Base-by-base conservation (phyloP, 2,797 vertebrate genomes). In the Prunella strophiata region DNA sequence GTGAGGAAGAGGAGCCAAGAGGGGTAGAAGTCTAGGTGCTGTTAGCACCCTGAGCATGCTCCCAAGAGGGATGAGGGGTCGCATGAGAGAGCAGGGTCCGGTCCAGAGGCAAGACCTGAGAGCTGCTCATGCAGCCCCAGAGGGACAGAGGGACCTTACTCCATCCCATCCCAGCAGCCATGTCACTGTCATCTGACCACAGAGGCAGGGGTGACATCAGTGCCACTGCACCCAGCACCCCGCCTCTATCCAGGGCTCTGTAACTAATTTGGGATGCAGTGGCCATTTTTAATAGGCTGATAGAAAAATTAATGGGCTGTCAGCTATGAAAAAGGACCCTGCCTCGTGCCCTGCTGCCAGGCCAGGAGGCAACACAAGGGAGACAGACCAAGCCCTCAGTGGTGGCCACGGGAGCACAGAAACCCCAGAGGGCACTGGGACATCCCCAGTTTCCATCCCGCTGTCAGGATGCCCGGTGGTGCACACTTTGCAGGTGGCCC, bases 241-340 rank as follows among this genome's bases (percentile, higher is more conserved):
- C 34, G 65, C 47, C 43, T 88, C 92, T 40, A 43, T 67, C 71
- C 92, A 75, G 67, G 27, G 87, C 75, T 50, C 76, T 9, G 0
- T 22, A 71, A 91, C 73, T 97, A 89, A 97, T 97, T 92, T 62
- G 95, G 76, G 88, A 96, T 87, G 91, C 38, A 29, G 85, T 40
- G 76, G 92, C 92, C 95, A 55, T 94, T 92, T 96, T 96, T 96
- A 96, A 95, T 88, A 61, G 3, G 40, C 90, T 77, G 51, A 72
- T 88, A 96, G 96, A 93, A 97, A 97, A 97, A 97, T 93, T 96
- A 61, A 97, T 80, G 50, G 89, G 1, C 91, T 96, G 95, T 89
- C 95, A 97, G 93, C 71, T 36, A 12, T 95, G 94, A 95, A 90
- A 88, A 96, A 97, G 52, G 68, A 95, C 71, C 62, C 86, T 76